These are phyloP conservation scores for Thunnus thynnus DNA, from an alignment of 2,113 vertebrate genomes.

Conservation along the genomic window DNA sequence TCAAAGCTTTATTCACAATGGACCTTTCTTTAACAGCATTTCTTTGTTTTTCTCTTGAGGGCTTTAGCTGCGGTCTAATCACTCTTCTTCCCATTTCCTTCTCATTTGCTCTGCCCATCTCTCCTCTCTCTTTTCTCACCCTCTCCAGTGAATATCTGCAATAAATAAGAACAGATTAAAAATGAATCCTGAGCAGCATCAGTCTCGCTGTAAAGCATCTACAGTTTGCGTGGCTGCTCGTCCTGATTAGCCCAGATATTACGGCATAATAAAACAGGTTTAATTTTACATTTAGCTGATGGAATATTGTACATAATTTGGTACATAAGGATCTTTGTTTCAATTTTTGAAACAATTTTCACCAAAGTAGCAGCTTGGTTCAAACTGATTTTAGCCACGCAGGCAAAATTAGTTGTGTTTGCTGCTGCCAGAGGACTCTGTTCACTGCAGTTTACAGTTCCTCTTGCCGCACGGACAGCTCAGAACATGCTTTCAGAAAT, in stretches of 20 bases:
- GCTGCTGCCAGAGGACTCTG: no score
- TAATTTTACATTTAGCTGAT: constrained; percentile 46
- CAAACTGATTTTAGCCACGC: no score
- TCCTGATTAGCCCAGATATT: constrained; percentile 64
- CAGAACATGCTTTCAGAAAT: no score
- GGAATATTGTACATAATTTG: background rate
- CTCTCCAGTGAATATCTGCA: constrained; percentile 63
- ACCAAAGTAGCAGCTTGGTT: no score
- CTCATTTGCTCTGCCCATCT: constrained; percentile 42
- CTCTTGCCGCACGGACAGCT: no score
- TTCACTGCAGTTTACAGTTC: no score
- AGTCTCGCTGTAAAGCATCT: constrained; percentile 66
- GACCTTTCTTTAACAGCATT: background rate
- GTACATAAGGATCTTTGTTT: no score
- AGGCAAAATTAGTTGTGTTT: no score
- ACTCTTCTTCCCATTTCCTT: constrained; percentile 27
- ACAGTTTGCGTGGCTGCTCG: constrained; percentile 42
- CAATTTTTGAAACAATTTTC: no score
- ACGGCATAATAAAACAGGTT: constrained; percentile 70
- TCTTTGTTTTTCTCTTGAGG: constrained; percentile 37
- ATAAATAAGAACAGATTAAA: constrained; percentile 78
- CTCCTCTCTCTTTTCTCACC: constrained; percentile 50
- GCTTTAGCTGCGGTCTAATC: constrained; percentile 14
- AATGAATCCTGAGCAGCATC: constrained; percentile 73
- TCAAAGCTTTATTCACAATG: background rate